These are phyloP conservation scores for Mastigias papua DNA, from an alignment of 30 jellyfish, hydroid and myxozoan species.

Conservation along the genomic window DNA sequence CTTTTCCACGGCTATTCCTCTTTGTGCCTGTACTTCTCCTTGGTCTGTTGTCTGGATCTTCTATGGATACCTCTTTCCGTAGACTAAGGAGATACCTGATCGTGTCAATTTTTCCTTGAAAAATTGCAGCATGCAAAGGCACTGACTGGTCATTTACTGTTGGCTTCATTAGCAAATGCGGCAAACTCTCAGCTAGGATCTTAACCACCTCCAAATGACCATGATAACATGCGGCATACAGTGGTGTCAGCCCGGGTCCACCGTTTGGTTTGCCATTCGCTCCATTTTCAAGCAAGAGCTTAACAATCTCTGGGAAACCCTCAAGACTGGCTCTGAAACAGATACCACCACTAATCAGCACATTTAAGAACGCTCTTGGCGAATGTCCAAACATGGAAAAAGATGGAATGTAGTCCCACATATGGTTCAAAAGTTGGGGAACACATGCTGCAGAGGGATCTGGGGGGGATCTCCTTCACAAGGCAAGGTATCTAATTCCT, in stretches of 20 bases:
- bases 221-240: slow-evolving; percentile 83
- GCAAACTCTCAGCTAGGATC: slow-evolving; percentile 57
- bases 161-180: slow-evolving; percentile 70
- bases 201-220: slow-evolving; percentile 81
- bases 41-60: background rate
- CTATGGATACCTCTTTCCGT: slow-evolving; percentile 23
- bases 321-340: slow-evolving; percentile 79
- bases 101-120: slow-evolving; percentile 62
- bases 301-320: slow-evolving; percentile 82
- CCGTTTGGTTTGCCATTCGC: slow-evolving; percentile 96
- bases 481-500: no score
- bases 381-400: no score
- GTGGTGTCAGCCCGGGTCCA: slow-evolving; percentile 87
- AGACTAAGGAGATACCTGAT: slow-evolving; percentile 64
- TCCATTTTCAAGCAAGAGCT: slow-evolving; percentile 79
- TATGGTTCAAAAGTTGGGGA: no score
- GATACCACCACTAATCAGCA: no score
- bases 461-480: no score
- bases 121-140: slow-evolving; percentile 88
- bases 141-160: slow-evolving; percentile 72
- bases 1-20: slow-evolving; percentile 16
- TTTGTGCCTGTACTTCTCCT: background rate
- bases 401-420: no score
- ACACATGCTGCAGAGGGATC: no score
- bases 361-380: no score